A percentile compares a stretch with the other conserved stretches of the same genome.
Conservation (phyloP, 2,797 vertebrate species). For the Aphelocoma californica region DNA sequence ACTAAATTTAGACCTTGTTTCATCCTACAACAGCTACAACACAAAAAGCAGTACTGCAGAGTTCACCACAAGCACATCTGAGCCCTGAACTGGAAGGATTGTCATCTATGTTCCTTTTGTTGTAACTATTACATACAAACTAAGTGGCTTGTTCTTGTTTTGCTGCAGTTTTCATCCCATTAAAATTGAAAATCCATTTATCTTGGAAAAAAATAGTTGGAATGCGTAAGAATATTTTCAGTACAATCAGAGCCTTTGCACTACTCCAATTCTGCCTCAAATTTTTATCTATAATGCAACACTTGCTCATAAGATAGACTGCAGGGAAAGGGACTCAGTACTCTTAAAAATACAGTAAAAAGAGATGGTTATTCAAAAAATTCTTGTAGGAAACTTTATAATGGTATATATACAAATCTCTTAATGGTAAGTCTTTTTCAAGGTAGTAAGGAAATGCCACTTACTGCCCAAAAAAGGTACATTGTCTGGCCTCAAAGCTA, state of each 20-base stretch:
- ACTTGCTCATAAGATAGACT: neutral
- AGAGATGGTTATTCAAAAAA: neutral
- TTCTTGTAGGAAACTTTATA: neutral
- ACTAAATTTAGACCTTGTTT: neutral
- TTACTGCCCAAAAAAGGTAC: neutral
- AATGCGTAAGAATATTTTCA: neutral
- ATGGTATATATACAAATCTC: neutral
- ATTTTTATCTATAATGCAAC: neutral
- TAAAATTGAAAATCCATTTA: neutral
- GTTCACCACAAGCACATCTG: neutral
- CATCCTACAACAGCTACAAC: neutral
- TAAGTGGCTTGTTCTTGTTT: neutral
- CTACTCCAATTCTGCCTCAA: neutral
- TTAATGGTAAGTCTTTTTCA: neutral
- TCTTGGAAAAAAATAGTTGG: neutral
- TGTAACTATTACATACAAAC: neutral
- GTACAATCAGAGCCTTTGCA: rapidly evolving
- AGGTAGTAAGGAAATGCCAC: neutral
- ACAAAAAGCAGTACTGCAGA: neutral
- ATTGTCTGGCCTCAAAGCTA: neutral
- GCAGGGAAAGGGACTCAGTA: neutral
- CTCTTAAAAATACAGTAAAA: neutral
- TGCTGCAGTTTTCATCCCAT: neutral
- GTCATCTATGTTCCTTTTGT: neutral
- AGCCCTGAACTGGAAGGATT: neutral